Evolutionary conservation across 2,888 invertebrate genomes (phyloP), one percentile per base, ranked within the genome.

Genomic region (Apocheima hispidaria): DNA sequence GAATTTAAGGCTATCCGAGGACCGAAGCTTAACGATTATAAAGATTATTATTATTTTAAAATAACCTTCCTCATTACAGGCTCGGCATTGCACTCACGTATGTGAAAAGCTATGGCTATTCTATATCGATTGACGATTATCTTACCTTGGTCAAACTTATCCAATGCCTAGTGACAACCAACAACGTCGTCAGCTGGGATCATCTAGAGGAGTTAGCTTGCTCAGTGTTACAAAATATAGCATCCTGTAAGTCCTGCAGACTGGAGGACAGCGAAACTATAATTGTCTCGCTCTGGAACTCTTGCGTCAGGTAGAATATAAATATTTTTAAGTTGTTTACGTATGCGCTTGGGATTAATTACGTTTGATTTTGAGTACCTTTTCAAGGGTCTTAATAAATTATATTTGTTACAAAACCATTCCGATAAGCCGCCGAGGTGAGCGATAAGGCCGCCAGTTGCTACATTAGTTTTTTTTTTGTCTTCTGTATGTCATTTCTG

Each of bases 271-370:
- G 69, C 62, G 74, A 74, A 30, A 70, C 67, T 33, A 59, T 69
- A 20, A 46, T 82, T 20, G 50, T 77, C 14, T 77, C 78, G 1
- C 65, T 93, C 2, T 93, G 92, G 92, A 91, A 87, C 72, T 79
- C 85, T 6, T 88, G 87, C 74, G 82, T 91, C 9, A 87, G 92
- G 93, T 90, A 74, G 0, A 41, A 18, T 21, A 3, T 40, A 1
- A 21, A 1, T 12, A 21, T 28, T 28, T 30, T 46, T 28, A n/a
- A n/a, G n/a, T n/a, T n/a, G n/a, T n/a, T n/a, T n/a, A n/a, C n/a
- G n/a, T n/a, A n/a, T n/a, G n/a, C n/a, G n/a, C n/a, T n/a, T n/a
- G n/a, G n/a, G n/a, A n/a, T n/a, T n/a, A n/a, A n/a, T n/a, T n/a
- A n/a, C n/a, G n/a, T n/a, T n/a, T n/a, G n/a, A n/a, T n/a, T n/a